Conservation (phyloP, 2,888 invertebrate species). For the Galerucella nymphaeae region DNA sequence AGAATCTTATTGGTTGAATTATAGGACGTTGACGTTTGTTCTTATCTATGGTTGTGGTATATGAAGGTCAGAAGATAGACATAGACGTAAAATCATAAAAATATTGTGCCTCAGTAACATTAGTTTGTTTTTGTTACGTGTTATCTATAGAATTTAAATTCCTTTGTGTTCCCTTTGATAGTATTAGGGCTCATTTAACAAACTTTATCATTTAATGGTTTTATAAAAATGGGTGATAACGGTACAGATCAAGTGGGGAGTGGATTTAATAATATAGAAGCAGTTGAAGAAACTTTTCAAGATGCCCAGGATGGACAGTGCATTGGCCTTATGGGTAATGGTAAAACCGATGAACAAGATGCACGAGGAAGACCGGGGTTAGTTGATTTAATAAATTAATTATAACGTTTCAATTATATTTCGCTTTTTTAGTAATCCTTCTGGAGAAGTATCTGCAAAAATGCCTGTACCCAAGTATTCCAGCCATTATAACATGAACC, state of each 20-base stretch:
- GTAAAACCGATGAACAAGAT: conserved; percentile 48
- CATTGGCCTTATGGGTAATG: conserved; percentile 44
- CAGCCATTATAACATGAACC: conserved; percentile 87
- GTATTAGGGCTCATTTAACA: not conserved
- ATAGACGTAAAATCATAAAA: not conserved
- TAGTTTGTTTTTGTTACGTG: conserved; percentile 1
- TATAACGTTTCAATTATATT: not conserved
- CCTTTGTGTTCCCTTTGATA: not conserved
- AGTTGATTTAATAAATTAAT: conserved; percentile 15
- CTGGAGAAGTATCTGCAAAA: conserved; percentile 60
- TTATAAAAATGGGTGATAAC: conserved; percentile 41
- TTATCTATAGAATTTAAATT: not conserved
- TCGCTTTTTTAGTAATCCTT: conserved; percentile 26
- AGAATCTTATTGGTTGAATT: not conserved
- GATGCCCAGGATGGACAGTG: conserved; percentile 54
- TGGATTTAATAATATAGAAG: conserved; percentile 33
- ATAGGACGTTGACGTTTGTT: too few species aligned
- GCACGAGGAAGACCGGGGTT: conserved; percentile 58
- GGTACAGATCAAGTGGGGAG: conserved; percentile 49
- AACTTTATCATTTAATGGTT: conserved; percentile 9
- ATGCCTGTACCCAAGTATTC: conserved; percentile 79
- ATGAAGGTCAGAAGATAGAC: not conserved
- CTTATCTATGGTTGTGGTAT: too few species aligned
- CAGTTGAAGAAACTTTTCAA: conserved; percentile 37
- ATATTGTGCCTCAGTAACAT: not conserved